Evolutionary conservation across 2,113 vertebrate genomes (phyloP).

Genomic region (Halichoeres trimaculatus): DNA sequence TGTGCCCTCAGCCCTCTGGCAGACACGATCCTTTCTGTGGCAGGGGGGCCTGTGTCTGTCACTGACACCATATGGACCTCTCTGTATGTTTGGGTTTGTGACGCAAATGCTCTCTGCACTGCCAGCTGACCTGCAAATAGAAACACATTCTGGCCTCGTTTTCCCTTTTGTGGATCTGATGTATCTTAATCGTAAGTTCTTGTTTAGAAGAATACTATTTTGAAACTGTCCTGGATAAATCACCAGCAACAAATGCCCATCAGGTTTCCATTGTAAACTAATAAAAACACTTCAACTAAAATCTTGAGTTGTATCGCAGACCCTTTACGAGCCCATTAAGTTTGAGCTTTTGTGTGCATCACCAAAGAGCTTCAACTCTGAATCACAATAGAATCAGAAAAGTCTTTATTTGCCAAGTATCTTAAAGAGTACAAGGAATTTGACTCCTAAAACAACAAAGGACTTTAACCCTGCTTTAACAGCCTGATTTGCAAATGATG

Average conservation of each 20-base stretch:
- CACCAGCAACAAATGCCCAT: background rate
- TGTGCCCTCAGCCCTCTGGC: conserved; percentile 56
- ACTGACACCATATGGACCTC: conserved; percentile 75
- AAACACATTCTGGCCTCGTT: conserved; percentile 46
- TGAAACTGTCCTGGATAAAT: background rate
- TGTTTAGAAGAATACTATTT: too few relatives aligned
- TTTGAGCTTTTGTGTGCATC: conserved; percentile 2
- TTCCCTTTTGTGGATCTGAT: background rate
- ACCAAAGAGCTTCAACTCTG: conserved; percentile 1
- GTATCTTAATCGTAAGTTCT: background rate
- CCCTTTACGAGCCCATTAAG: background rate
- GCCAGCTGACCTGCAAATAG: conserved; percentile 63
- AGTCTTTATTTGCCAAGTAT: too few relatives aligned
- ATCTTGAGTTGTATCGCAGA: conserved; percentile 12
- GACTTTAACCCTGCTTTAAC: conserved; percentile 15
- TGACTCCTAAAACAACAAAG: background rate
- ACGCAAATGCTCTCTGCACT: conserved; percentile 37
- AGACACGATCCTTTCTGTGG: conserved; percentile 22
- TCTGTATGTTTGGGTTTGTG: conserved; percentile 57
- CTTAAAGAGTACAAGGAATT: too few relatives aligned
- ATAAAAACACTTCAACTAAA: conserved; percentile 17
- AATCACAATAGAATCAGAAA: too few relatives aligned
- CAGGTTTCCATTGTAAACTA: background rate
- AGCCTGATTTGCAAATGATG: conserved; percentile 24
- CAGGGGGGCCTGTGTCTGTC: conserved; percentile 48